Percentiles rank a stretch among this genome's conserved stretches.
Conservation (phyloP, 2,113 vertebrate species). For the Spea bombifrons region DNA sequence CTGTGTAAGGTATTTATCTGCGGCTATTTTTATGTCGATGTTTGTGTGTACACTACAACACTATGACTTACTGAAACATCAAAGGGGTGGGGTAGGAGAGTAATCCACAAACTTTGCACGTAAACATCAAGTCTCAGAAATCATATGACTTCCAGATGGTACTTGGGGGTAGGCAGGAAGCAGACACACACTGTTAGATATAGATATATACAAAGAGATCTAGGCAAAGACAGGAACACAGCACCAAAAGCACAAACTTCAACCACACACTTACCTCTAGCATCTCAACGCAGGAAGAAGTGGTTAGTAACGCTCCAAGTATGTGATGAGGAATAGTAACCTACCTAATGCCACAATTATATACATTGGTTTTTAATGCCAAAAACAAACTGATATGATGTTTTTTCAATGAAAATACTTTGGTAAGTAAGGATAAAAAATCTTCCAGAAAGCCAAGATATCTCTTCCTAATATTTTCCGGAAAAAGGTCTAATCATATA, state of each 20-base stretch:
- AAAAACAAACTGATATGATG: neutral
- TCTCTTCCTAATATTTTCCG: no score
- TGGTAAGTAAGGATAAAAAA: no score
- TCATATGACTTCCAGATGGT: constrained; percentile 40
- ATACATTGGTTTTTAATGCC: neutral
- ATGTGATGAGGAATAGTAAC: neutral
- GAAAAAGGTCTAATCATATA: no score
- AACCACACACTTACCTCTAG: constrained; percentile 2
- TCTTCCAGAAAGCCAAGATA: no score
- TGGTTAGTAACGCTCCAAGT: neutral
- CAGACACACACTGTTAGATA: constrained; percentile 26
- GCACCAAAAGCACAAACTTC: constrained; percentile 5
- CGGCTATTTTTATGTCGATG: no score
- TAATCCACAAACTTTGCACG: neutral
- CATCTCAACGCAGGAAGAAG: neutral
- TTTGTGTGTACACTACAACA: neutral
- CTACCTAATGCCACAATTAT: neutral
- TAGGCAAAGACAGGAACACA: constrained; percentile 1
- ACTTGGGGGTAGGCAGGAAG: constrained; percentile 29
- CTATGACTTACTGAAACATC: neutral
- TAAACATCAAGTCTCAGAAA: constrained; percentile 29
- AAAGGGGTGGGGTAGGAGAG: neutral
- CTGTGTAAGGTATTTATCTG: no score
- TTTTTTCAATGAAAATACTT: no score
- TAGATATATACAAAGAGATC: constrained; percentile 13